Evolutionary conservation across 2,797 vertebrate species (phyloP), one percentile per base, ranked within the genome.

Genomic region (Diplodus puntazzo): DNA sequence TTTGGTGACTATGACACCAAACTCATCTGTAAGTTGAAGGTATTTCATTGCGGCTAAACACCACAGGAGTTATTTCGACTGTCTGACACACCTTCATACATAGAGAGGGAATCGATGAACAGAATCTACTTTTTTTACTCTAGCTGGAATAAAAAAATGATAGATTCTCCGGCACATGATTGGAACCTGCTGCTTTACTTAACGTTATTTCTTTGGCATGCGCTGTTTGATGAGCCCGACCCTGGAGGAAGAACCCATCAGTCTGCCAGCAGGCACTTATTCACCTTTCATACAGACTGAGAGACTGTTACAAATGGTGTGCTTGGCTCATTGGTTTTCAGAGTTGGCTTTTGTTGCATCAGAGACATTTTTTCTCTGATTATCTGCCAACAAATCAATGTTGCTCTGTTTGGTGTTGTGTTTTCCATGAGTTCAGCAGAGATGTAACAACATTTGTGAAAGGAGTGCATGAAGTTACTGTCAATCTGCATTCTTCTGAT

Each of bases 331-430:
- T 42, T 42, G 52, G 39, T 27, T 66, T 73, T 52, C 50, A 70
- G 25, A 18, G 58, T 67, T 6, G 17, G 60, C 72, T 78, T 75
- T 79, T 79, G 80, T 81, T 63, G 61, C 27, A 14, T 84, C 69
- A 18, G 53, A 53, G 58, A 75, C 69, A 82, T 64, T 39, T 78
- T 20, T 62, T 25, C 80, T 92, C 88, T 92, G 83, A 92, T 83
- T 67, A 69, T 68, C 25, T 55, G 80, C 88, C 90, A 90, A 68
- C 74, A 81, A 83, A 90, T 85, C 66, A 55, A 61, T 72, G 63
- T 50, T 12, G 50, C 49, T 73, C 27, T 0, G 8, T 50, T 71
- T 73, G 34, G 23, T 61, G 25, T 45, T 70, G 67, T 72, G 62
- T 77, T 58, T 58, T 46, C 45, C 43, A 30, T 82, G 57, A 25